Percentiles rank a stretch among this genome's conserved stretches.
Conservation (phyloP, 2,888 invertebrate genomes). For the Ophion ventricosus region DNA sequence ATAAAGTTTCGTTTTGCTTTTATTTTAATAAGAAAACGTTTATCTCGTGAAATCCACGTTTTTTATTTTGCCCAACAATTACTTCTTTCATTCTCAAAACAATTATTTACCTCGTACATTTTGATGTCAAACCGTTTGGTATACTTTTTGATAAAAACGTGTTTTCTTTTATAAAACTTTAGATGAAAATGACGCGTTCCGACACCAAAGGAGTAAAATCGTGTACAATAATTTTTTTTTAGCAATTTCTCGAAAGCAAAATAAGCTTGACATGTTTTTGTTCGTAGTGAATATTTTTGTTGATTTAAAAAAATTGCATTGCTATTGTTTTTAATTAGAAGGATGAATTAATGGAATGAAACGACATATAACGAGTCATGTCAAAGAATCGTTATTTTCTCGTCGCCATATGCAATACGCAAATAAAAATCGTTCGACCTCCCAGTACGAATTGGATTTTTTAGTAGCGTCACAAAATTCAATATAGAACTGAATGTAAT, state of each 20-base stretch:
- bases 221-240: no score
- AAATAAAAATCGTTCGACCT: constrained; percentile 48
- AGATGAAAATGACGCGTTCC: no score
- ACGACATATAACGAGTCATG: background rate
- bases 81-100: no score
- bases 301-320: background rate
- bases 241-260: background rate
- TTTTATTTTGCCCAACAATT: no score
- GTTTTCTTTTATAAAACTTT: no score
- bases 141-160: no score
- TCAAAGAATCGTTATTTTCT: constrained; percentile 20
- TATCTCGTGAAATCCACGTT: no score
- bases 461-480: constrained; percentile 44
- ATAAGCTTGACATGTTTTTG: background rate
- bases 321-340: background rate
- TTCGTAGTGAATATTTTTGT: background rate
- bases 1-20: background rate
- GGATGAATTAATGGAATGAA: background rate
- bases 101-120: no score
- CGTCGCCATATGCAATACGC: constrained; percentile 21
- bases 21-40: no score
- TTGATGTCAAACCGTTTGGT: no score
- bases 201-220: no score
- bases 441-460: constrained; percentile 38
- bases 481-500: constrained; percentile 62